Evolutionary conservation across 2,888 invertebrate species (phyloP).

Genomic region (Acrobasis repandana): DNA sequence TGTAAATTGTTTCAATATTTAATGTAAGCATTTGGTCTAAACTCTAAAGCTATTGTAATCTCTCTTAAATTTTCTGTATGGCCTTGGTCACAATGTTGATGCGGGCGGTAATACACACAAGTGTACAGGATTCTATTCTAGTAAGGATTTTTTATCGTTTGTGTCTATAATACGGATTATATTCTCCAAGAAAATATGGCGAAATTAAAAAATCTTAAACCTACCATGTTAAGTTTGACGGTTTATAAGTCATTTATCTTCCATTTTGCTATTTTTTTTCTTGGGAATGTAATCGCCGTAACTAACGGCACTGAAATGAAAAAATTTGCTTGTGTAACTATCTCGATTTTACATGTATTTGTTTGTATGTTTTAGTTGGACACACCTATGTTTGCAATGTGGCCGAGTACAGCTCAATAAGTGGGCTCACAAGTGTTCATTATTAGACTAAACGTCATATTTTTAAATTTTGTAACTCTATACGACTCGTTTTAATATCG

Average conservation of each 20-base stretch:
- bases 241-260: no score
- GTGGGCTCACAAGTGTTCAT: conserved; percentile 74
- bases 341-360: no score
- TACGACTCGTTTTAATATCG: conserved; percentile 51
- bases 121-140: neutral
- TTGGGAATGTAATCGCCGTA: no score
- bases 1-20: conserved; percentile 39
- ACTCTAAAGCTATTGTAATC: conserved; percentile 39
- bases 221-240: no score
- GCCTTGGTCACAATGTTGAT: conserved; percentile 9
- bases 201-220: no score
- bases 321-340: no score
- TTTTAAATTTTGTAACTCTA: conserved; percentile 42
- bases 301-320: no score
- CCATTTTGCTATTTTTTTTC: no score
- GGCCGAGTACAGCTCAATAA: conserved; percentile 33
- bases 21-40: conserved; percentile 38
- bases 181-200: no score
- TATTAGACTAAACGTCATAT: conserved; percentile 42
- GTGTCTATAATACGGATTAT: no score
- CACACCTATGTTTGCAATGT: conserved; percentile 3
- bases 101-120: neutral
- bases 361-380: neutral
- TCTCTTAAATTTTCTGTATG: conserved; percentile 35
- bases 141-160: no score